Conservation (phyloP, 2,797 vertebrate genomes). For the Helarctos malayanus region DNA sequence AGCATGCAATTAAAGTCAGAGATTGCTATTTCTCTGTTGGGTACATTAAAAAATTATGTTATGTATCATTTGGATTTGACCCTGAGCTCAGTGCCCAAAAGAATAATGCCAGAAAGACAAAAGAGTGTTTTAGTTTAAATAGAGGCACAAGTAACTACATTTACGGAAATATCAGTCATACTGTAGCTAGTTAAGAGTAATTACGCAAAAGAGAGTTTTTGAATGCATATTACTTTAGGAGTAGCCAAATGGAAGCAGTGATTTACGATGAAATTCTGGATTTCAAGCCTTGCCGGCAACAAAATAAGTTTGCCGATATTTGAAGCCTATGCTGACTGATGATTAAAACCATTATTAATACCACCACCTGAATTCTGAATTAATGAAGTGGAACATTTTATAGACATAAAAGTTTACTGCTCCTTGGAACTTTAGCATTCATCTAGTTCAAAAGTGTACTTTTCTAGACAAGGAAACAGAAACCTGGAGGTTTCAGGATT, state of each 20-base stretch:
- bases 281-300: constrained; percentile 51
- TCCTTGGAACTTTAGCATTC: neutral
- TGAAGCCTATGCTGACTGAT: neutral
- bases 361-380: neutral
- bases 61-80: constrained; percentile 75
- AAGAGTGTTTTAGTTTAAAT: constrained; percentile 71
- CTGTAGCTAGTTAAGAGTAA: constrained; percentile 64
- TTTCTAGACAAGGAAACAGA: constrained; percentile 11
- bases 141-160: constrained; percentile 48
- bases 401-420: neutral
- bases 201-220: constrained; percentile 61
- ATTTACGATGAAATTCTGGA: constrained; percentile 38
- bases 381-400: constrained; percentile 33
- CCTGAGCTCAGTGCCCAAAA: constrained; percentile 64
- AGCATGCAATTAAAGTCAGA: constrained; percentile 77
- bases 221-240: constrained; percentile 67
- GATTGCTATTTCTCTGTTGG: constrained; percentile 69
- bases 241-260: constrained; percentile 61
- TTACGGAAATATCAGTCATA: constrained; percentile 66
- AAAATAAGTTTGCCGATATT: constrained; percentile 35
- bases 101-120: constrained; percentile 69
- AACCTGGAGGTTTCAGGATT: neutral
- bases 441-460: neutral
- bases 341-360: neutral
- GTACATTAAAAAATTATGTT: constrained; percentile 75